Evolutionary conservation across 2,888 invertebrate genomes (phyloP), one percentile per base, ranked within the genome.

Genomic region (Arge pagana): DNA sequence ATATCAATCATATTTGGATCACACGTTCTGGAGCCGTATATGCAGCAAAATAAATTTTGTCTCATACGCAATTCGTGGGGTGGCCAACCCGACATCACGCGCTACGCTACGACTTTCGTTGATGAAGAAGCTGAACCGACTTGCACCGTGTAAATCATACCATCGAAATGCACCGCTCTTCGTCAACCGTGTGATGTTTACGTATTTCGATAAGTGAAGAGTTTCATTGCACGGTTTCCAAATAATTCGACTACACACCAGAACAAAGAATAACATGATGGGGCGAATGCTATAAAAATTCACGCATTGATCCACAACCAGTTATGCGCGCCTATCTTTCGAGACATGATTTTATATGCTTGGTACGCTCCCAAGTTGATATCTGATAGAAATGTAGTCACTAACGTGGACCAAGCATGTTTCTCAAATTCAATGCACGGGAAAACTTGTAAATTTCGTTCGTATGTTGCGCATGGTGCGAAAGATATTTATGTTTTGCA

Each of bases 101-200:
- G n/a, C n/a, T n/a, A n/a, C n/a, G n/a, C n/a, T n/a, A n/a, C n/a
- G n/a, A n/a, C n/a, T n/a, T n/a, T n/a, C n/a, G n/a, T n/a, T n/a
- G n/a, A n/a, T n/a, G n/a, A n/a, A n/a, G n/a, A n/a, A n/a, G n/a
- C n/a, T n/a, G n/a, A n/a, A n/a, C n/a, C n/a, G n/a, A n/a, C n/a
- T n/a, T n/a, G n/a, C n/a, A n/a, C n/a, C n/a, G n/a, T n/a, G n/a
- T n/a, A n/a, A n/a, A n/a, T n/a, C n/a, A 60, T 60, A 36, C 57
- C 55, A 1, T 58, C 58, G 8, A 52, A 60, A 18, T 59, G 59
- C 8, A 61, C 59, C 1, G 55, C 50, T 6, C 23, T 52, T 3
- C 55, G 55, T 31, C 60, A 62, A 28, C 51, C 55, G 1, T 60
- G 56, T 24, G 58, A 57, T n/a, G 55, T 61, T 16, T 58, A 59